A percentile compares a stretch with the other conserved stretches of the same genome.
Conservation (phyloP, 2,113 vertebrate genomes). For the Oreochromis tanganicae region DNA sequence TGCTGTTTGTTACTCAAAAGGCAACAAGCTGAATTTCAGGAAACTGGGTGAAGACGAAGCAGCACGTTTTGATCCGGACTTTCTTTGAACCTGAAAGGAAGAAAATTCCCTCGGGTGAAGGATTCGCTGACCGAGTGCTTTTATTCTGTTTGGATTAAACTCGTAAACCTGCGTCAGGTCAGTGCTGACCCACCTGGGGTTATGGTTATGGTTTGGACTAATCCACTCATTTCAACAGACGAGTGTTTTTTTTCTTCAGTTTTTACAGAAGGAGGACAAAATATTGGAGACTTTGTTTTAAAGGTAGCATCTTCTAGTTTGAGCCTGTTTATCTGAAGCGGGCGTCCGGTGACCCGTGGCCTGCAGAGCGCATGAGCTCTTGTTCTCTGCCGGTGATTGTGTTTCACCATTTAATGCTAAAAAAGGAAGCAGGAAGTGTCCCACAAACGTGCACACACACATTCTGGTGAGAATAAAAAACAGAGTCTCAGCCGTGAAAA, state of each 20-base stretch:
- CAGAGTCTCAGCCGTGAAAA: not conserved
- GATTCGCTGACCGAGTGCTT: not conserved
- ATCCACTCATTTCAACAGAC: not conserved
- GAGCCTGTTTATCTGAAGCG: not conserved
- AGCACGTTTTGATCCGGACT: not conserved
- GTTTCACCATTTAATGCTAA: not conserved
- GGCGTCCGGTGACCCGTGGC: rapidly evolving
- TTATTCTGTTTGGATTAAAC: not conserved
- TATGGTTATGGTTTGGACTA: not conserved
- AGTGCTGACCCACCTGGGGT: not conserved
- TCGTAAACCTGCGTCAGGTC: not conserved
- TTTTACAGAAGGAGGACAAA: not conserved
- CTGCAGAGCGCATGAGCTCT: not conserved
- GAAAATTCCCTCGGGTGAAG: not conserved
- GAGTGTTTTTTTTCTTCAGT: not conserved
- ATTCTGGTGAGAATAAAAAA: not conserved
- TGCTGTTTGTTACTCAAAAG: not conserved
- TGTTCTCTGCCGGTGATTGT: rapidly evolving
- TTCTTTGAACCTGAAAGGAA: not conserved
- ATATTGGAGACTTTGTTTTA: not conserved
- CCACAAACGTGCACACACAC: not conserved
- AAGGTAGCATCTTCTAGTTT: not conserved
- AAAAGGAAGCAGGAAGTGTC: not conserved
- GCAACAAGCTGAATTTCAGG: too few relatives aligned
- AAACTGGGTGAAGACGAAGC: not conserved